These are phyloP conservation scores for Rhagoletis zephyria DNA, from an alignment of 1,140 invertebrate genomes.

Conservation along the genomic window DNA sequence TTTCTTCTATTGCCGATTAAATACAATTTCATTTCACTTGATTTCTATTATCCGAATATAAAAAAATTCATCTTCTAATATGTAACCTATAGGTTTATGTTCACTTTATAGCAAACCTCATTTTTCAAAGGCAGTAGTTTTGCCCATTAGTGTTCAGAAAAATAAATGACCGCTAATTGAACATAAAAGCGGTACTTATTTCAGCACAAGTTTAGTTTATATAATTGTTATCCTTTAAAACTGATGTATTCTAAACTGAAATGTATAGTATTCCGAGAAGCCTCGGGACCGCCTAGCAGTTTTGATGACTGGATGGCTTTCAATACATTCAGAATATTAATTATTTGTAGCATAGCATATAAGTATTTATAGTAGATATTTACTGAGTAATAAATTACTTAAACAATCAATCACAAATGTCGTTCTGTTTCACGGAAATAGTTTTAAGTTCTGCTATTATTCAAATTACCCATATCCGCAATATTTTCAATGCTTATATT, in stretches of 20 bases:
- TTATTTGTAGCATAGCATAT: conserved; percentile 25
- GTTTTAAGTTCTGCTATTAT: conserved; percentile 26
- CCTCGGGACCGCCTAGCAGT: background rate
- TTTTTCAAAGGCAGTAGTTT: background rate
- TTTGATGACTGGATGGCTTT: background rate
- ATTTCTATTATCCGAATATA: conserved; percentile 5
- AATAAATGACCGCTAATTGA: background rate
- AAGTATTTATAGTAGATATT: background rate
- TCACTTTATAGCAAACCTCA: background rate
- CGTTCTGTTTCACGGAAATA: conserved; percentile 25
- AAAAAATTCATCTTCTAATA: conserved; percentile 28
- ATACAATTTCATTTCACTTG: conserved; percentile 20
- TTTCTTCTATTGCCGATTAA: conserved; percentile 18
- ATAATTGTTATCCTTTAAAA: background rate
- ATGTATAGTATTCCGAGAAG: background rate
- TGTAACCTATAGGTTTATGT: conserved; percentile 9
- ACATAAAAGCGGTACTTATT: background rate
- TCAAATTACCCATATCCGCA: conserved; percentile 4
- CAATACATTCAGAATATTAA: conserved; percentile 11
- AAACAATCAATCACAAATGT: conserved; percentile 39
- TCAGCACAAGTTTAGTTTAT: background rate
- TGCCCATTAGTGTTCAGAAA: background rate
- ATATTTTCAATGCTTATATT: background rate
- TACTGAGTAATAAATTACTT: conserved; percentile 37
- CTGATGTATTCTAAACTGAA: background rate